Conservation (phyloP, 1,140 invertebrate species). For the Portunus trituberculatus region DNA sequence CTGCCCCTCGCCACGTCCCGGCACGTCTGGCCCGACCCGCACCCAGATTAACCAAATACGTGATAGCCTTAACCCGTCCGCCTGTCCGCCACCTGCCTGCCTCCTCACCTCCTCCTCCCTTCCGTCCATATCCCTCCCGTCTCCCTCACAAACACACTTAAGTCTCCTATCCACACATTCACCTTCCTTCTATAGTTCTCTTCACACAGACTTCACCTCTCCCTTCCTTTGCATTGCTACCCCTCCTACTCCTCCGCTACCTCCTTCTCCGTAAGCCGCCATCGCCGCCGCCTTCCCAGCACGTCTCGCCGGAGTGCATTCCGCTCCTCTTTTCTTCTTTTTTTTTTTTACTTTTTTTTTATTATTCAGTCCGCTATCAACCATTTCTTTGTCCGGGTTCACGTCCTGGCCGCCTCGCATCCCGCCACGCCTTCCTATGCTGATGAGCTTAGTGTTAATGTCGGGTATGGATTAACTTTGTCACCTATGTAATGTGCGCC, state of each 20-base stretch:
- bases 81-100: background rate
- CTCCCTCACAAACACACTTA: conserved; percentile 6
- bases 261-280: background rate
- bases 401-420: background rate
- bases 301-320: background rate
- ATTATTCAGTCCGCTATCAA: background rate
- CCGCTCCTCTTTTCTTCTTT: background rate
- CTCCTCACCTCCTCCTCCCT: background rate
- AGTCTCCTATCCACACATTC: conserved; percentile 12
- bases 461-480: background rate
- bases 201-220: background rate
- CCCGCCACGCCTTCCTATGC: background rate
- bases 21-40: background rate
- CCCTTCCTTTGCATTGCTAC: conserved; percentile 11
- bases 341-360: too few relatives aligned
- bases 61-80: conserved; percentile 7
- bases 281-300: background rate
- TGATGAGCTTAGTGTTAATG: background rate
- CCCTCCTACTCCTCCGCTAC: background rate
- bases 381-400: background rate
- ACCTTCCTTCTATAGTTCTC: conserved; percentile 21
- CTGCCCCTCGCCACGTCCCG: background rate
- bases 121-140: background rate
- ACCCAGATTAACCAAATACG: conserved; percentile 12
- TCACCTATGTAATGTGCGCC: background rate